A percentile compares a stretch with the other conserved stretches of the same genome.
Evolutionary conservation across 2,797 vertebrate species (phyloP).

Genomic region (Anguilla pacifica): DNA sequence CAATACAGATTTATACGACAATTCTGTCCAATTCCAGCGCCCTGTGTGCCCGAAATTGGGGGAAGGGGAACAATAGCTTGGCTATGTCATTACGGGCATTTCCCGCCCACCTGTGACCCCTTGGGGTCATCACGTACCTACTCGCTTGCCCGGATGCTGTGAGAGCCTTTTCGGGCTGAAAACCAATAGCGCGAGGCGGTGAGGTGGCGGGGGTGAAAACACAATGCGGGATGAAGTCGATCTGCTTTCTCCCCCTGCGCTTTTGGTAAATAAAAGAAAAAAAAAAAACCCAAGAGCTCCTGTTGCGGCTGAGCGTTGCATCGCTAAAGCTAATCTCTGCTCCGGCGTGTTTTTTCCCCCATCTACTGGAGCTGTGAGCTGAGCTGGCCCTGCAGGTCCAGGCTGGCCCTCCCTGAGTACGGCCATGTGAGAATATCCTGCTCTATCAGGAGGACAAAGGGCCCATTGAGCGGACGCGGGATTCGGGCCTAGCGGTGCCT

Average conservation of each 20-base stretch:
- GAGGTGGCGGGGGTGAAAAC: neutral
- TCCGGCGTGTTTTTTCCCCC: neutral
- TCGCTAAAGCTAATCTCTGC: neutral
- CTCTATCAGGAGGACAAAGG: constrained; percentile 60
- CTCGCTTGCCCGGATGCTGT: constrained; percentile 8
- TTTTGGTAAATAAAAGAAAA: neutral
- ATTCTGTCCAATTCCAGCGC: neutral
- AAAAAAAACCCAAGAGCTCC: neutral
- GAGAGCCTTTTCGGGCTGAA: neutral
- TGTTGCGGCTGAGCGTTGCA: neutral
- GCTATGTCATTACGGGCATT: constrained; percentile 7
- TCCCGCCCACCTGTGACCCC: neutral
- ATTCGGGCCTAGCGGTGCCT: constrained; percentile 49
- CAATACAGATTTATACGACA: neutral
- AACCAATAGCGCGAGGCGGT: neutral
- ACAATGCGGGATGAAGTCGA: neutral
- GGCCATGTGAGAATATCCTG: constrained; percentile 62
- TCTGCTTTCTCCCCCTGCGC: neutral
- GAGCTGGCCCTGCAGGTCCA: constrained; percentile 56
- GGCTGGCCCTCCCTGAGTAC: constrained; percentile 44
- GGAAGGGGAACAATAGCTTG: neutral
- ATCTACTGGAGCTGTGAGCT: constrained; percentile 52
- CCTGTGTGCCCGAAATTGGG: neutral
- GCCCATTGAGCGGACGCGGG: constrained; percentile 57
- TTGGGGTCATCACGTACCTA: neutral